A percentile compares a stretch with the other conserved stretches of the same genome.
Conservation (phyloP, 2,113 vertebrate species). For the Uria lomvia region DNA sequence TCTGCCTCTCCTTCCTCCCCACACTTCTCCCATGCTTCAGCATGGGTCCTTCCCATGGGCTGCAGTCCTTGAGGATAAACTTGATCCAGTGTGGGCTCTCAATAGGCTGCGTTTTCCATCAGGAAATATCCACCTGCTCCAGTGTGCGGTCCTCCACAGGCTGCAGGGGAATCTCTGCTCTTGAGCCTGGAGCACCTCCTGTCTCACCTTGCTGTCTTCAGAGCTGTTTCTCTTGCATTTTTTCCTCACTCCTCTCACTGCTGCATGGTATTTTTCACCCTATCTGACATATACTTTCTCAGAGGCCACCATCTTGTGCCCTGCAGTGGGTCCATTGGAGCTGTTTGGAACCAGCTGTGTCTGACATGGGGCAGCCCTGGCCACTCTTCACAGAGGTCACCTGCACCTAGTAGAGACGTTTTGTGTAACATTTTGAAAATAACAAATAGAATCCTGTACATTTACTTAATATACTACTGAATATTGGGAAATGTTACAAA, state of each 20-base stretch:
- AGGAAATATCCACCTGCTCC: not conserved
- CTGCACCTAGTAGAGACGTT: not conserved
- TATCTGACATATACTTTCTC: not conserved
- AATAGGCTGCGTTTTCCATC: not conserved
- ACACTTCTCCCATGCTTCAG: not conserved
- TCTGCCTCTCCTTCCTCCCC: not conserved
- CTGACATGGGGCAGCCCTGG: fast-evolving
- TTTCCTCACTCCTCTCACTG: not conserved
- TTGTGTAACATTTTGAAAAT: not conserved
- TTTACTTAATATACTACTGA: not conserved
- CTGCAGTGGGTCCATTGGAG: fast-evolving
- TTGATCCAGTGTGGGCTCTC: not conserved
- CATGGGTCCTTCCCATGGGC: not conserved
- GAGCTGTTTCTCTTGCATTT: not conserved
- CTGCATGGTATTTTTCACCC: not conserved
- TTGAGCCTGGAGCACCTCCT: not conserved
- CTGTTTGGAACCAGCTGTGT: fast-evolving
- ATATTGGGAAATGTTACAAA: not conserved
- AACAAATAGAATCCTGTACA: not conserved
- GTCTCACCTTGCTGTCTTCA: not conserved
- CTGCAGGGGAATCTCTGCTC: not conserved
- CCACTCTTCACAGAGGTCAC: not conserved
- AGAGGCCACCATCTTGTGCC: fast-evolving
- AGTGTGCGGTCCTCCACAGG: not conserved
- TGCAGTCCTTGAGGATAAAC: not conserved